phyloP scores from a whole-genome alignment of 2,888 invertebrate species.

The Holacanthella duospinosa region DNA sequence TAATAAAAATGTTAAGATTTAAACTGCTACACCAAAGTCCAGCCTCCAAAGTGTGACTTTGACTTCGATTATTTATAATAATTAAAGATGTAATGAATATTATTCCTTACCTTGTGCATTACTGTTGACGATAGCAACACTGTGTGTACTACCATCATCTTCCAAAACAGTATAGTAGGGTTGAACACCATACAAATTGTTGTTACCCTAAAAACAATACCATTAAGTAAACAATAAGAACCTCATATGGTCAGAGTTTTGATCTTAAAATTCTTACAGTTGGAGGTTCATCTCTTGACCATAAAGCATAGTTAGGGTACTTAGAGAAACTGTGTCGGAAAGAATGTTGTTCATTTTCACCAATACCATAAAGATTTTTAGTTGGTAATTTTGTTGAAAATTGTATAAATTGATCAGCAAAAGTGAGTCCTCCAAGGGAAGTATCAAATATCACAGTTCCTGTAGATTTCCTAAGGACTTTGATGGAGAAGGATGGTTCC shows the following conservation, averaged over 20 bases:
- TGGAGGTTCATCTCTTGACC: constrained; percentile 41
- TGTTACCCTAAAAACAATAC: no score
- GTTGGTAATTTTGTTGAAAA: constrained; percentile 42
- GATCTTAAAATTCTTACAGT: constrained; percentile 11
- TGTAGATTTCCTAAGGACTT: constrained; percentile 35
- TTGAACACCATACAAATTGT: constrained; percentile 69
- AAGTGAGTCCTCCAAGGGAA: constrained; percentile 40
- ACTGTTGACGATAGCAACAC: constrained; percentile 69
- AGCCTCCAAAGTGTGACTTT: no score
- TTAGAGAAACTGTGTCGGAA: constrained; percentile 41
- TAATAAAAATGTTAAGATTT: constrained; percentile 31
- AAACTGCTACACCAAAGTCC: not conserved
- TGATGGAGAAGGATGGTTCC: constrained; percentile 39
- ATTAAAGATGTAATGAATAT: constrained; percentile 24
- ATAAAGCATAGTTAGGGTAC: constrained; percentile 40
- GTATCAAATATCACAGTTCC: constrained; percentile 37
- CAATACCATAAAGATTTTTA: constrained; percentile 43
- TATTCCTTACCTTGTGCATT: constrained; percentile 79
- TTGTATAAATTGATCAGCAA: constrained; percentile 44
- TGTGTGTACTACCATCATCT: constrained; percentile 56
- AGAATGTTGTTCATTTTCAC: constrained; percentile 42
- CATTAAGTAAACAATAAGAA: constrained; percentile 11
- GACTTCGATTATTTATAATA: not conserved
- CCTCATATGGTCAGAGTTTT: not conserved
- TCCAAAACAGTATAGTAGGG: constrained; percentile 70